Base-by-base conservation (phyloP, 2,113 vertebrate species). In the Myxocyprinus asiaticus region DNA sequence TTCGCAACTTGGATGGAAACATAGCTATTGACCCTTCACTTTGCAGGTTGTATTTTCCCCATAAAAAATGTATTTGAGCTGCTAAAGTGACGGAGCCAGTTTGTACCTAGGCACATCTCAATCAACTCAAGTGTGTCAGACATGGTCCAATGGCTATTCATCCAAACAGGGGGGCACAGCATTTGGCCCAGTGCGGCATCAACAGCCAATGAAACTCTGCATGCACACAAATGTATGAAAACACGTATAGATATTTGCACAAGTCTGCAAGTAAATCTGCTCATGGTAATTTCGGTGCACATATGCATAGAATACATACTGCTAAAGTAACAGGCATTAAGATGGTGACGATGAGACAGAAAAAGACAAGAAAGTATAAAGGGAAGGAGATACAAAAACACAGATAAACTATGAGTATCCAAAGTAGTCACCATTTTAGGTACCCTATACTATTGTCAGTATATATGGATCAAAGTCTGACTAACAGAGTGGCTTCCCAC, bases 51-150 rank as follows among this genome's bases (percentile, higher is more conserved):
- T 22, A 77, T 68, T 74, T 72, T 67, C 78, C 10, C 78, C 67
- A 78, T 77, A 42, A 81, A 84, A 83, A 78, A 81, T 81, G 33
- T 62, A 83, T 83, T 66, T 70, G 17, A 44, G 44, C 68, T 51
- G 12, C 64, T 67, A 45, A 69, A 77, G 3, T 66, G 67, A 61
- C 14, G 8, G 14, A 56, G 76, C 22, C 17, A 45, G 43, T 58
- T 45, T 8, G 15, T 76, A 77, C 62, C 45, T 47, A 50, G 68
- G 79, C 59, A 82, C 50, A 63, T 70, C 62, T 68, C 59, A 81
- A 78, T 75, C 15, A 81, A 51, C 59, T 58, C 62, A 63, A 56
- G 51, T 42, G 55, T 68, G 74, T 71, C 62, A 68, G 11, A 69
- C 43, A 33, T 33, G 22, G 22, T 33, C 10, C 58, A 59, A 44